Base-by-base conservation (phyloP, 2,888 invertebrate species). In the Chelonus formosanus region DNA sequence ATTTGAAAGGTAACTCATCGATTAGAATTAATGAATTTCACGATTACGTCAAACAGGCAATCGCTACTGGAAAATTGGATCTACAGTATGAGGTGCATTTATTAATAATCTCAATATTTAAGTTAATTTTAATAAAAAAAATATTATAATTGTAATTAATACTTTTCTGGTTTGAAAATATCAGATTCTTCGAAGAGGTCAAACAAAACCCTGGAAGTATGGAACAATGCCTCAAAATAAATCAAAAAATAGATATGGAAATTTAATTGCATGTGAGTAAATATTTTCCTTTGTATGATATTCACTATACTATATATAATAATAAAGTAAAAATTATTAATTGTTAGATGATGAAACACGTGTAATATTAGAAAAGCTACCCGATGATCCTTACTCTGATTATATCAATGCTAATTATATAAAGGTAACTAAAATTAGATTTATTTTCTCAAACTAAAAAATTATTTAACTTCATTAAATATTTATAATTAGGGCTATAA, bases 341-440 rank as follows among this genome's bases (percentile, higher is more conserved):
- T 32, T 32, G 60, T 10, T 70, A 86, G 86, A 87, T 78, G 87
- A 88, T 69, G 85, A 86, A 63, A 85, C 85, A 3, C 79, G 87
- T 70, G 87, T 87, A 3, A 76, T 79, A 69, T 71, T 85, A 68
- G 75, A 80, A 65, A 85, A 80, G 76, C 74, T 84, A 61, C 73
- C 77, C 59, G 82, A 77, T 58, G 85, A 81, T 74, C 80, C 77
- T 31, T 77, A 77, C 70, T 86, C 86, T 0, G 86, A 86, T 75
- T 86, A 86, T 70, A 87, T 88, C 8, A 88, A 88, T 75, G 88
- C 87, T 0, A 87, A 84, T 77, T 87, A 84, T 69, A 84, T 87
- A 56, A 82, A 84, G 67, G 86, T 86, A 80, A 43, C 52, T 3
- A 65, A 10, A 31, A 36, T 10, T 55, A n/a, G 54, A 59, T 43